Percentiles rank a stretch among this genome's conserved stretches.
Evolutionary conservation across 2,888 invertebrate species (phyloP).

Genomic region (Spialia ferax): DNA sequence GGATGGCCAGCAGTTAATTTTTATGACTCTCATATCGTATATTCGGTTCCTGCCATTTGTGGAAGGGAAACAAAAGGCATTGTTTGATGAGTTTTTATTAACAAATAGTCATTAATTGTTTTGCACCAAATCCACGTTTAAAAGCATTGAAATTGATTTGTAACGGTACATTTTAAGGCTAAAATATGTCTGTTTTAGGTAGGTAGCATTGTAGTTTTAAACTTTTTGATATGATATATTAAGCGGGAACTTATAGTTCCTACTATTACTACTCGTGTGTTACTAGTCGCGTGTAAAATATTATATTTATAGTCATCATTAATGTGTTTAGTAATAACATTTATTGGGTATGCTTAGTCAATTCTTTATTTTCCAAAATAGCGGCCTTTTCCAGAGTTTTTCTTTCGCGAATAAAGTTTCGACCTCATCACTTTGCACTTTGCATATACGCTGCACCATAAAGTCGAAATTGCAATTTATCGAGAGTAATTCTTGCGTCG

Average conservation of each 20-base stretch:
- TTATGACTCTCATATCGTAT: constrained; percentile 18
- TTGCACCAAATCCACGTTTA: background rate
- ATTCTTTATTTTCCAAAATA: background rate
- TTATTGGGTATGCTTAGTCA: background rate
- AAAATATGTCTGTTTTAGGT: too few species aligned
- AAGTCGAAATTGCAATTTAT: constrained; percentile 40
- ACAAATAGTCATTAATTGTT: background rate
- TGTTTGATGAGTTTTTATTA: constrained; percentile 8
- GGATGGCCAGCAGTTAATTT: constrained; percentile 21
- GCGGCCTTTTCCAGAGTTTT: background rate
- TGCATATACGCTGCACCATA: constrained; percentile 30
- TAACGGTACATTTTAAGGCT: background rate
- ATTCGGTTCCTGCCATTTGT: constrained; percentile 8
- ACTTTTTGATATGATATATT: too few species aligned
- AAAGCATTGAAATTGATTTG: background rate
- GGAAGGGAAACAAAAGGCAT: constrained; percentile 5
- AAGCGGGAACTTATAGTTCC: too few species aligned
- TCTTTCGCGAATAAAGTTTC: constrained; percentile 15
- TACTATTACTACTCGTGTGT: too few species aligned
- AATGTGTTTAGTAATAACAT: too few species aligned
- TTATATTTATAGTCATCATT: too few species aligned
- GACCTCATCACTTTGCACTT: constrained; percentile 25
- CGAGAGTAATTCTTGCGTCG: constrained; percentile 37
- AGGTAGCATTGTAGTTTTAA: too few species aligned
- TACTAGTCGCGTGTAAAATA: too few species aligned